phyloP scores from a whole-genome alignment of 2,113 vertebrate genomes.

The Odocoileus hemionus region DNA sequence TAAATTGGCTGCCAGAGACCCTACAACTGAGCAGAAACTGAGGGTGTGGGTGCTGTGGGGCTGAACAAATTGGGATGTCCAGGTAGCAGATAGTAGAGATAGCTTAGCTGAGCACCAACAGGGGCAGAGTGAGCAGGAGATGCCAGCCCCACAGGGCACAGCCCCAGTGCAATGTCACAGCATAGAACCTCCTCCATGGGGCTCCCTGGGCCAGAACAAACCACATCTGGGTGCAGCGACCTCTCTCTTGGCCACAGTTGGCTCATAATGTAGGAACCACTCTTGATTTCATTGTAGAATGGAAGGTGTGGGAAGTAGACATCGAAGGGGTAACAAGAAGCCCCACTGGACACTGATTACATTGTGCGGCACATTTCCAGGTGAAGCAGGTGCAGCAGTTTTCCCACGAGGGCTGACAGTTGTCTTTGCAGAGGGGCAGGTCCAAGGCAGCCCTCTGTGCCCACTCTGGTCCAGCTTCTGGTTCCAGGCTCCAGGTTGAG shows the following conservation, averaged over 20 bases:
- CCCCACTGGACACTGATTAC: background rate
- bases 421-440: background rate
- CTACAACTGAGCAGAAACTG: background rate
- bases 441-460: background rate
- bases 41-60: background rate
- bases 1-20: background rate
- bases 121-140: background rate
- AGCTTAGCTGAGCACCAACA: background rate
- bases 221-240: background rate
- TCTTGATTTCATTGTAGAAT: background rate
- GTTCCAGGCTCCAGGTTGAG: constrained; percentile 83
- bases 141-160: background rate
- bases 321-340: background rate
- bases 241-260: background rate
- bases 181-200: rapidly evolving
- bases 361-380: rapidly evolving
- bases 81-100: no score
- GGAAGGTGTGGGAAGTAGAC: background rate
- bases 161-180: background rate
- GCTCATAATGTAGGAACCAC: background rate
- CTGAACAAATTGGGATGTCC: background rate
- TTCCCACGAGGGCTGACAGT: background rate
- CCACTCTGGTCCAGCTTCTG: background rate
- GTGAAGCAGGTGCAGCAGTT: background rate
- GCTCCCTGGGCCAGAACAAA: background rate